Percentiles rank a stretch among this genome's conserved stretches.
These are phyloP conservation scores for Cataglyphis albicans DNA, from an alignment of 2,888 invertebrate genomes.

Conservation along the genomic window DNA sequence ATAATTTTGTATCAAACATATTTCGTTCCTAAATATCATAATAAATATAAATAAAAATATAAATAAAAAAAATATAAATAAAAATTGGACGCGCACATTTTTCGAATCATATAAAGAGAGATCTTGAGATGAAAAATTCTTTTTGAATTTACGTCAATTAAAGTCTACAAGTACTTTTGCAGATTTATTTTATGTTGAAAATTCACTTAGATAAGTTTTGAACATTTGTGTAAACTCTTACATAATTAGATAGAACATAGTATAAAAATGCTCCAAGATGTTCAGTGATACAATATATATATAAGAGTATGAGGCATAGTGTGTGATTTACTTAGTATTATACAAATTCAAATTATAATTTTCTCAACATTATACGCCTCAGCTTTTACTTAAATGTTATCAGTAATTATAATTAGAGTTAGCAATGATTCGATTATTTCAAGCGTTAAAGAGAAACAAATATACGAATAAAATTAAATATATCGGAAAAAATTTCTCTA, in stretches of 20 bases:
- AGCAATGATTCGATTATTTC: neutral
- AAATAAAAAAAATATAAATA: slow-evolving; percentile 21
- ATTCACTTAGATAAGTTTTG: neutral
- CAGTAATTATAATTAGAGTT: neutral
- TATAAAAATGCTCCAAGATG: neutral
- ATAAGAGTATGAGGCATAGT: neutral
- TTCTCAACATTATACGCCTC: neutral
- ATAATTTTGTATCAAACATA: slow-evolving; percentile 55
- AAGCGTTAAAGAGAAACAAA: neutral
- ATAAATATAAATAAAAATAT: slow-evolving; percentile 37
- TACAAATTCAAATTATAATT: neutral
- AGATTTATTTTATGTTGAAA: slow-evolving; percentile 7
- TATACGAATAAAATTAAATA: neutral
- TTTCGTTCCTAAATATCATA: slow-evolving; percentile 61
- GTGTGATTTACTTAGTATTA: neutral
- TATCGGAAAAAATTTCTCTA: neutral
- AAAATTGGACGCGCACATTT: neutral
- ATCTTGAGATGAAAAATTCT: neutral
- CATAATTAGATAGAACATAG: neutral
- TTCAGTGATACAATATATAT: neutral
- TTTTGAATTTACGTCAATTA: neutral
- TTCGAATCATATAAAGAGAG: neutral
- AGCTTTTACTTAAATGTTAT: neutral
- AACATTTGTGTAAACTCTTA: neutral
- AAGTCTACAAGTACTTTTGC: neutral